Base-by-base conservation (phyloP, 1,140 invertebrate species). In the Trachymyrmex septentrionalis region DNA sequence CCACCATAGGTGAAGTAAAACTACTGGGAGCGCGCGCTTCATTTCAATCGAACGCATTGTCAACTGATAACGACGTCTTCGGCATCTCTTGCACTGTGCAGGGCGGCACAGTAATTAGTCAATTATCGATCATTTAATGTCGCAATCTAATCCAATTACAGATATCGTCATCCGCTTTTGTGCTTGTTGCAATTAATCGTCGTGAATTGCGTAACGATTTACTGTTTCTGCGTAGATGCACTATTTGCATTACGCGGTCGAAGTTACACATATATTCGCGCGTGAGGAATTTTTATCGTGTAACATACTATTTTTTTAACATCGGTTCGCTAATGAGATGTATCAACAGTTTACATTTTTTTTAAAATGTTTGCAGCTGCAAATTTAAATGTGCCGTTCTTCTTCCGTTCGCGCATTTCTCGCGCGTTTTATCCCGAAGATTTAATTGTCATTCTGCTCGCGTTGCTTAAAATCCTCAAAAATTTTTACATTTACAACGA, bases 81-180 rank as follows among this genome's bases (percentile, higher is more conserved):
- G 75, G 14, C 71, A 63, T 38, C 76, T 21, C 67, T 72, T 21
- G 38, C 14, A n/a, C 48, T 73, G 66, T n/a, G 16, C 69, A 6
- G 66, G 59, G 86, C 72, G 48, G 50, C 16, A 61, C 55, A 10
- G 59, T 88, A 88, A 93, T 93, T 92, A 93, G 91, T 76, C 85
- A 57, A 93, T 92, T 86, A 90, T 4, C 34, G 48, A 34, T 61
- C 57, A 88, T 86, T 93, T 92, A 92, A 67, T 73, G 66, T 48
- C 80, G 87, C 90, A 92, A 93, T 93, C 88, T 90, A 92, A 14
- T 82, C 88, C 87, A 93, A 94, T 94, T 92, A 85, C 64, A 87
- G 91, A 63, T 92, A 85, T 88, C 61, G 69, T 87, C 76, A 53
- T 72, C 50, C 61, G 3, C 38, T 80, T 71, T 81, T 27, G 78